Conservation (phyloP, 1,140 invertebrate species). For the Saccostrea cuccullata region DNA sequence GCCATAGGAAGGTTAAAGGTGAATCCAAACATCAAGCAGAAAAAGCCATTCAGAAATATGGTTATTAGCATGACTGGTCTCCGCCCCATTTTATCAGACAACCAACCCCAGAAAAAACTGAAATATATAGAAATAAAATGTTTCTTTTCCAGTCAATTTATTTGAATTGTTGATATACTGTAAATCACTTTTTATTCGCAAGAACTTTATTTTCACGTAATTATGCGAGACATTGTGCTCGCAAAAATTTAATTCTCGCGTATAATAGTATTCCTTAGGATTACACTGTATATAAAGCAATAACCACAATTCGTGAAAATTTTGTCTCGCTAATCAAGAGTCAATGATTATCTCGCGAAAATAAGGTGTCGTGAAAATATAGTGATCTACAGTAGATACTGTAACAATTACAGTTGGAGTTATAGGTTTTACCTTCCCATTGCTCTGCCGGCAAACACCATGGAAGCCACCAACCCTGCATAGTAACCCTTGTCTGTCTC, state of each 20-base stretch:
- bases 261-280: too few species aligned
- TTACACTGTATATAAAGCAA: too few species aligned
- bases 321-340: too few species aligned
- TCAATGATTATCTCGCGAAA: too few species aligned
- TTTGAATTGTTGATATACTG: background rate
- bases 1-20: conserved; percentile 66
- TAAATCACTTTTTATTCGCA: too few species aligned
- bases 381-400: too few species aligned
- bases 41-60: conserved; percentile 65
- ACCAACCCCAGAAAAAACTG: conserved; percentile 77
- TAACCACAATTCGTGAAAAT: too few species aligned
- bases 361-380: too few species aligned
- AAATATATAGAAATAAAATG: conserved; percentile 35
- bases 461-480: conserved; percentile 71
- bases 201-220: too few species aligned
- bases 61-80: conserved; percentile 69
- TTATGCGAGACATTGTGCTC: too few species aligned
- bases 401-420: background rate
- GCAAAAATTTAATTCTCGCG: too few species aligned
- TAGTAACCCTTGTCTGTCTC: conserved; percentile 76
- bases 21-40: conserved; percentile 73
- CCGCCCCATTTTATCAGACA: conserved; percentile 73
- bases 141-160: background rate
- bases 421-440: conserved; percentile 67
- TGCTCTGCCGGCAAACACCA: conserved; percentile 73